phyloP scores from a whole-genome alignment of 92 coral and sea anemone genomes.

The Pocillopora grandis region DNA sequence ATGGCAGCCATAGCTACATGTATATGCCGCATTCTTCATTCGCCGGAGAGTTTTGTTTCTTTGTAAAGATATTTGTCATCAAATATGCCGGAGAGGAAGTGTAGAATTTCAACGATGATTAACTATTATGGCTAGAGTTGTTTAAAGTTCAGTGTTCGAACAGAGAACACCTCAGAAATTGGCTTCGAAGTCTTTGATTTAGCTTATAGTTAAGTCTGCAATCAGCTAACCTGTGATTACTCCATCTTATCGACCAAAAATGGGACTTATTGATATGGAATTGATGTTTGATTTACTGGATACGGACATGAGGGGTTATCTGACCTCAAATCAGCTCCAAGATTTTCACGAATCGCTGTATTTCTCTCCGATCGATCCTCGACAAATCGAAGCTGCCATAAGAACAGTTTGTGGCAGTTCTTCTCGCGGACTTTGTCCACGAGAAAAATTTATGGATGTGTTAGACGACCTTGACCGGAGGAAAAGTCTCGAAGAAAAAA shows the following conservation, averaged over 20 bases:
- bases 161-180: background rate
- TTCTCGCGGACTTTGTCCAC: conserved; percentile 77
- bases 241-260: conserved; percentile 37
- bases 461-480: conserved; percentile 88
- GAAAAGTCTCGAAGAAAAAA: conserved; percentile 81
- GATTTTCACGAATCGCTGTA: conserved; percentile 83
- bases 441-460: conserved; percentile 79
- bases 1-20: conserved; percentile 51
- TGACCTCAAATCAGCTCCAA: conserved; percentile 77
- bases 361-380: conserved; percentile 71
- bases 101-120: background rate
- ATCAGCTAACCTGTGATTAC: background rate
- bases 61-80: background rate
- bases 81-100: background rate
- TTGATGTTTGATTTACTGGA: conserved; percentile 93
- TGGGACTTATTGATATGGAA: conserved; percentile 96
- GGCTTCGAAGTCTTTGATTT: background rate
- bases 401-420: conserved; percentile 77
- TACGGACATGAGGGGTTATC: conserved; percentile 73
- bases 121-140: background rate
- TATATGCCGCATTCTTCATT: conserved; percentile 25
- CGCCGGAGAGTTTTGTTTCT: conserved; percentile 16
- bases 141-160: background rate
- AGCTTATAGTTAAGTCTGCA: background rate
- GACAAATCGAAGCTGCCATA: conserved; percentile 88